Conservation (phyloP, 2,797 vertebrate species). For the Monodelphis domestica region DNA sequence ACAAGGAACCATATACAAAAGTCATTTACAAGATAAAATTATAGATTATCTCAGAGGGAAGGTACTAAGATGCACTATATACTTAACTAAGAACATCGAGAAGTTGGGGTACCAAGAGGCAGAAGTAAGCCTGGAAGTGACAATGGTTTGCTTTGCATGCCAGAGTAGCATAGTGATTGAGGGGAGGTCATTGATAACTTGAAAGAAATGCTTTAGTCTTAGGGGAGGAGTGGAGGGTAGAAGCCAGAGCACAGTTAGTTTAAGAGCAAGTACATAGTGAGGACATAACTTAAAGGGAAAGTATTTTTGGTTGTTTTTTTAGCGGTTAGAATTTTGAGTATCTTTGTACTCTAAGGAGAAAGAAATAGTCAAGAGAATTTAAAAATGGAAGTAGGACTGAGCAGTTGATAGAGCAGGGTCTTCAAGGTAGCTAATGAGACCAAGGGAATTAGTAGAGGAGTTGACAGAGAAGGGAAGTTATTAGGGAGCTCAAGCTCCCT, state of each 20-base stretch:
- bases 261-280: not conserved
- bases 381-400: not conserved
- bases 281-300: no score
- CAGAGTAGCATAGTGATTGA: not conserved
- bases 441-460: not conserved
- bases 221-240: not conserved
- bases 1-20: no score
- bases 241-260: not conserved
- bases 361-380: not conserved
- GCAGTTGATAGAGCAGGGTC: not conserved
- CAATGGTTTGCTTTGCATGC: not conserved
- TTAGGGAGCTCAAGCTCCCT: not conserved
- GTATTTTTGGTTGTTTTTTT: no score
- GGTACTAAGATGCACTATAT: no score
- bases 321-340: no score
- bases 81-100: no score
- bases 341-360: not conserved
- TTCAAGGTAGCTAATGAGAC: not conserved
- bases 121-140: not conserved
- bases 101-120: no score
- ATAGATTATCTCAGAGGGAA: no score
- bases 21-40: no score
- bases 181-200: not conserved
- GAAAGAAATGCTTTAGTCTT: not conserved
- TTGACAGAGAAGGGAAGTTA: not conserved